These are phyloP conservation scores for Orbicella faveolata DNA, from an alignment of 64 coral and sea anemone genomes.

Conservation along the genomic window DNA sequence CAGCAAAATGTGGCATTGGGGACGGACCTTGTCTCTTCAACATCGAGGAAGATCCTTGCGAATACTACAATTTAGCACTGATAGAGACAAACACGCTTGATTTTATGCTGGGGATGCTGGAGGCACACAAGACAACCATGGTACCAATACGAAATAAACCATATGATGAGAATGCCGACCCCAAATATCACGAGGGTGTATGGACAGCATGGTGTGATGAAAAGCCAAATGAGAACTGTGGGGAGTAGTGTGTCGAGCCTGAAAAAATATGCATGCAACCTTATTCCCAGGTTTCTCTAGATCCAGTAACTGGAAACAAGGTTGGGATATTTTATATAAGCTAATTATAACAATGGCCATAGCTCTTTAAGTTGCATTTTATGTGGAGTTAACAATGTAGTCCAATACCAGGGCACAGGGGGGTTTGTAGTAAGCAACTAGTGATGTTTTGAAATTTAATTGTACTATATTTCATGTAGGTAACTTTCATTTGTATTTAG, in stretches of 20 bases:
- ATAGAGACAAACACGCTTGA: constrained; percentile 22
- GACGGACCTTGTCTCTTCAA: constrained; percentile 61
- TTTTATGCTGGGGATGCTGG: constrained; percentile 36
- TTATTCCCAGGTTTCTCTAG: not conserved
- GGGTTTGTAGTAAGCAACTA: too few species aligned
- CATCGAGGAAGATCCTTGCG: constrained; percentile 39
- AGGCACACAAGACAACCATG: constrained; percentile 54
- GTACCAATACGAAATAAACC: constrained; percentile 49
- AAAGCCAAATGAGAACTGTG: constrained; percentile 13
- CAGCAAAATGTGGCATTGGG: constrained; percentile 10
- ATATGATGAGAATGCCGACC: constrained; percentile 20
- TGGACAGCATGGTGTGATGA: constrained; percentile 58
- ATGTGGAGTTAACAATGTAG: too few species aligned
- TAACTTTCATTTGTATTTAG: too few species aligned
- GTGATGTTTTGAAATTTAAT: too few species aligned
- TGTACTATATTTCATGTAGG: too few species aligned
- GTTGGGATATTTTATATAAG: too few species aligned
- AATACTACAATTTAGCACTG: constrained; percentile 38
- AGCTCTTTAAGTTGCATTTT: too few species aligned
- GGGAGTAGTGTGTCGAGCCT: not conserved
- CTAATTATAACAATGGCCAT: too few species aligned
- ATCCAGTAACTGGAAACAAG: too few species aligned
- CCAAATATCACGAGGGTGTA: constrained; percentile 20
- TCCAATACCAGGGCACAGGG: too few species aligned
- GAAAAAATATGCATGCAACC: not conserved